A percentile compares a stretch with the other conserved stretches of the same genome.
phyloP scores from a whole-genome alignment of 2,888 invertebrate species.

The Colletes collaris region DNA sequence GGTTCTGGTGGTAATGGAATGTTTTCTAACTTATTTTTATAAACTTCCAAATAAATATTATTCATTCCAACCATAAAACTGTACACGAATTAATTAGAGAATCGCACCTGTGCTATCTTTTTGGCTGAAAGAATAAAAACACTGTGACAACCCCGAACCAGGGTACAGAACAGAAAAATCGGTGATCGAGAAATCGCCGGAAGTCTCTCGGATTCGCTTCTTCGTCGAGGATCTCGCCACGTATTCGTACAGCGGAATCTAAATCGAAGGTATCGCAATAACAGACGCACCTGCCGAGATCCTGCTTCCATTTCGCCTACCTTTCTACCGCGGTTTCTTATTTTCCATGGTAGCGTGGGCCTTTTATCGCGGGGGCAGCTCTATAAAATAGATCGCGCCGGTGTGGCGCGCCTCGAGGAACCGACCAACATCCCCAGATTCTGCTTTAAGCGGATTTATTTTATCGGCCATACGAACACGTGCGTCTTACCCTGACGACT shows the following conservation, averaged over 20 bases:
- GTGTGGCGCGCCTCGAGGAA: background rate
- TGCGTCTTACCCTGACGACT: conserved; percentile 42
- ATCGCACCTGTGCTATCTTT: too few species aligned
- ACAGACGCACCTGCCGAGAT: conserved; percentile 50
- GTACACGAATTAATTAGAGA: too few species aligned
- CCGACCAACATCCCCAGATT: conserved; percentile 53
- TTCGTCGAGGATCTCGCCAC: conserved; percentile 11
- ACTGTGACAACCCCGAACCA: too few species aligned
- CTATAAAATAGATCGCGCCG: conserved; percentile 49
- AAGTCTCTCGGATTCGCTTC: background rate
- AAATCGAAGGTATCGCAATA: conserved; percentile 22
- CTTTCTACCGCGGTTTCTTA: conserved; percentile 41
- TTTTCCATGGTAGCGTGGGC: conserved; percentile 52
- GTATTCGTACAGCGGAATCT: conserved; percentile 13
- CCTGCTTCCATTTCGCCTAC: conserved; percentile 34
- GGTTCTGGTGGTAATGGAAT: too few species aligned
- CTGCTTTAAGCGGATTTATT: conserved; percentile 51
- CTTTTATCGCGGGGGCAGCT: conserved; percentile 48
- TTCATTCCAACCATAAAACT: too few species aligned
- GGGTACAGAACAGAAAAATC: too few species aligned
- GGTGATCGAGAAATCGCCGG: background rate
- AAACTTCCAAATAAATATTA: too few species aligned
- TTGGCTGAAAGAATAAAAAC: too few species aligned
- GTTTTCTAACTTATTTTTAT: too few species aligned
- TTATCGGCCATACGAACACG: conserved; percentile 52